Percentiles rank a stretch among this genome's conserved stretches.
These are phyloP conservation scores for Lerista edwardsae DNA, from an alignment of 2,797 vertebrate species.

Conservation along the genomic window DNA sequence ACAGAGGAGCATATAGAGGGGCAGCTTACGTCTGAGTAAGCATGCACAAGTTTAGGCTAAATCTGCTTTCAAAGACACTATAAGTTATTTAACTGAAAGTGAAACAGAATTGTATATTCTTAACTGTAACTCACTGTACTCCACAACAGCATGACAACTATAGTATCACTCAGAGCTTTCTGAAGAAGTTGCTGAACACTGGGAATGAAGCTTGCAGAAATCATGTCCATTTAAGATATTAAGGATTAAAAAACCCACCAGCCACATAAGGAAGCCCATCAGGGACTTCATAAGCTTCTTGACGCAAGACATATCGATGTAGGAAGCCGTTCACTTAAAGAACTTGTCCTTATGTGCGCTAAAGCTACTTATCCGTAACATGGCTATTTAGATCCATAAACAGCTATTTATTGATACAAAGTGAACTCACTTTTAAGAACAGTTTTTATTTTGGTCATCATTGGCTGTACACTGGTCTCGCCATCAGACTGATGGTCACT, in stretches of 20 bases:
- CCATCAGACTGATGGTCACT: conserved; percentile 95
- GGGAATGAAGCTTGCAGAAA: no score
- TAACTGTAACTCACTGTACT: no score
- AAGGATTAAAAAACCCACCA: no score
- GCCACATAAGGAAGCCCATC: neutral
- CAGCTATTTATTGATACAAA: neutral
- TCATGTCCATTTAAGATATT: neutral
- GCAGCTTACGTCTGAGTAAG: neutral
- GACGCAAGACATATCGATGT: no score
- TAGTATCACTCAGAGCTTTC: neutral
- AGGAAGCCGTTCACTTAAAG: no score
- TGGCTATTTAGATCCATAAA: neutral
- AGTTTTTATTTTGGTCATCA: conserved; percentile 99
- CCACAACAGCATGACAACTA: no score
- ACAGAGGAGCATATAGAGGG: no score
- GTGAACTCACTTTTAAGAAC: conserved; percentile 94
- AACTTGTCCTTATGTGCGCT: no score
- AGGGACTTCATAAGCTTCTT: neutral
- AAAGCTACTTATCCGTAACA: neutral
- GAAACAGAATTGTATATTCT: no score
- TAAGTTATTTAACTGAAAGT: no score
- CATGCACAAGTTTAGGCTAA: no score
- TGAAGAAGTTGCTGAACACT: neutral
- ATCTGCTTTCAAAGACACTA: no score
- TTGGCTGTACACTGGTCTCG: conserved; percentile 95